Evolutionary conservation across 2,113 vertebrate species (phyloP).

Genomic region (Eurypyga helias): DNA sequence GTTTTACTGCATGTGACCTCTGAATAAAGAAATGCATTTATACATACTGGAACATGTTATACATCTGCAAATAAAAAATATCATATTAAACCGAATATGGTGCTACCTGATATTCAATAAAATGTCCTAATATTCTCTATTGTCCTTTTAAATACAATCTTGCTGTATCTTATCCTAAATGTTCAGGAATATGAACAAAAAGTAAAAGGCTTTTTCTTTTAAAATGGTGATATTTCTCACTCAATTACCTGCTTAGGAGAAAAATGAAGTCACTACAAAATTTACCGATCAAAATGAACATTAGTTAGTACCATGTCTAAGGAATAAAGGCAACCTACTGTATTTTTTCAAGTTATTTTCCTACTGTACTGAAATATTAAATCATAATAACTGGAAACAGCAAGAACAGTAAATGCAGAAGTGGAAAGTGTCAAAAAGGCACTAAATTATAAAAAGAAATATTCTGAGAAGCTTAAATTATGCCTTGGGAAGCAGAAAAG

Average conservation of each 20-base stretch:
- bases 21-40: not conserved
- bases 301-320: not conserved
- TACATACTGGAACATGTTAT: not conserved
- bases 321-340: not conserved
- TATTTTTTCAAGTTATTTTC: not conserved
- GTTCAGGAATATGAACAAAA: not conserved
- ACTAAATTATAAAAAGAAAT: not conserved
- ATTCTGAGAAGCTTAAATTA: not conserved
- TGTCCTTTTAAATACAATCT: not conserved
- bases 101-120: not conserved
- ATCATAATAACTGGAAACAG: not conserved
- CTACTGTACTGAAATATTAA: not conserved
- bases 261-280: not conserved
- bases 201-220: not conserved
- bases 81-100: not conserved
- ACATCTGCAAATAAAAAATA: not conserved
- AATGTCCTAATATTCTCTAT: not conserved
- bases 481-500: not conserved
- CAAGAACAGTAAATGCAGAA: not conserved
- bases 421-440: not conserved
- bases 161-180: not conserved
- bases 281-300: not conserved
- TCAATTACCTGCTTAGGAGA: not conserved
- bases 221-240: not conserved
- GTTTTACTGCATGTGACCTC: not conserved